phyloP scores from a whole-genome alignment of 2,888 invertebrate genomes.

The Scaptomyza polygonia region DNA sequence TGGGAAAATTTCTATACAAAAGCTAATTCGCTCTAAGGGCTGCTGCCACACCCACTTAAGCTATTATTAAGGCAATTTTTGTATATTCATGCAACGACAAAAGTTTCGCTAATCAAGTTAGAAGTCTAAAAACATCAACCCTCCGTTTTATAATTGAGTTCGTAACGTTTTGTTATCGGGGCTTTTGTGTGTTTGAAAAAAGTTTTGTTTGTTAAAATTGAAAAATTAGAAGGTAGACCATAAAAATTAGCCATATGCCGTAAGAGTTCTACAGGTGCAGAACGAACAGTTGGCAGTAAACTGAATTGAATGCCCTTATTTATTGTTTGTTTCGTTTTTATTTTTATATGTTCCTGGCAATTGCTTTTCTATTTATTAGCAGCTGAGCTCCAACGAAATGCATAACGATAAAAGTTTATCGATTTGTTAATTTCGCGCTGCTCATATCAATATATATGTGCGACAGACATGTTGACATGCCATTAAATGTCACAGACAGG shows the following conservation, averaged over 20 bases:
- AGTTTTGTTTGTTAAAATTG: slow-evolving; percentile 50
- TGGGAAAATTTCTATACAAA: slow-evolving; percentile 3
- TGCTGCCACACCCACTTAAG: slow-evolving; percentile 44
- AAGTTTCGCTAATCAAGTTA: slow-evolving; percentile 64
- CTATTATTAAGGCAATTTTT: slow-evolving; percentile 60
- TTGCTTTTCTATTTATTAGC: slow-evolving; percentile 67
- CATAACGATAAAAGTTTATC: slow-evolving; percentile 78
- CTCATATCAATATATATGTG: slow-evolving; percentile 70
- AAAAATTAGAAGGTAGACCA: slow-evolving; percentile 54
- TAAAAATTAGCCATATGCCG: slow-evolving; percentile 73
- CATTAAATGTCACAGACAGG: slow-evolving; percentile 64
- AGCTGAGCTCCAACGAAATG: slow-evolving; percentile 58
- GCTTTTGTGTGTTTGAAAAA: slow-evolving; percentile 43
- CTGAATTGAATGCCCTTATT: slow-evolving; percentile 3
- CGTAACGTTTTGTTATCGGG: slow-evolving; percentile 37
- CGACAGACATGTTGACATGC: slow-evolving; percentile 62
- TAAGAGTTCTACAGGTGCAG: slow-evolving; percentile 58
- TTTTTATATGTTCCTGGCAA: slow-evolving; percentile 51
- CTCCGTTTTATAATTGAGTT: slow-evolving; percentile 54
- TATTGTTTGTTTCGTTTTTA: slow-evolving; percentile 15
- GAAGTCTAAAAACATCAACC: slow-evolving; percentile 34
- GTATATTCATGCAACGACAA: slow-evolving; percentile 11
- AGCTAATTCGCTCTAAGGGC: slow-evolving; percentile 21
- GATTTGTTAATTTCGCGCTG: slow-evolving; percentile 67
- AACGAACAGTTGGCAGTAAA: slow-evolving; percentile 31